phyloP scores from a whole-genome alignment of 2,888 invertebrate genomes.

The Biston stratarius region DNA sequence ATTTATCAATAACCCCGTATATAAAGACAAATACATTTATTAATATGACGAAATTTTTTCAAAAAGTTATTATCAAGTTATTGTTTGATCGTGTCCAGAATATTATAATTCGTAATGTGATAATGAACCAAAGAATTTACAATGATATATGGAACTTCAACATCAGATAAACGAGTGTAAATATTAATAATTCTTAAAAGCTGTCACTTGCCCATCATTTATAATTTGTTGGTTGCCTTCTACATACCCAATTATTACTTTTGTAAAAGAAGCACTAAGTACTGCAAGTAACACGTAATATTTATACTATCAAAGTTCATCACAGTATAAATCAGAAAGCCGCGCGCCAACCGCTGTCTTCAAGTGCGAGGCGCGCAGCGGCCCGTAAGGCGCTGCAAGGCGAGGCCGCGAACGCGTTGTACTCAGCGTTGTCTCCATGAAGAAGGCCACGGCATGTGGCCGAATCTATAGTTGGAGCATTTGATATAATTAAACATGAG shows the following conservation, averaged over 20 bases:
- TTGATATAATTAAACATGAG: too few relatives aligned
- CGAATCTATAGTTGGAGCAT: too few relatives aligned
- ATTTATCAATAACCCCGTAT: too few relatives aligned
- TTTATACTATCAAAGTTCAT: neutral
- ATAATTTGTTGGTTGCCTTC: neutral
- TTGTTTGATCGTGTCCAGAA: neutral
- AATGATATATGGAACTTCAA: neutral
- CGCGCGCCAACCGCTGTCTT: too few relatives aligned
- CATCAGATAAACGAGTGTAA: too few relatives aligned
- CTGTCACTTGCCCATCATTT: neutral
- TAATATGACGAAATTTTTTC: neutral
- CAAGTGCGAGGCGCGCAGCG: too few relatives aligned
- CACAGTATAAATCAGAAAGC: too few relatives aligned
- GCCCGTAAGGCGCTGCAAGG: too few relatives aligned
- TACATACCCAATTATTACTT: neutral
- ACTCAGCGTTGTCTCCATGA: too few relatives aligned
- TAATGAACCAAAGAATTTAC: slow-evolving; percentile 5
- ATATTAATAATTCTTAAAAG: neutral
- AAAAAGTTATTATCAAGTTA: neutral
- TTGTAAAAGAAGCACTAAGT: neutral
- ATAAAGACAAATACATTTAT: too few relatives aligned
- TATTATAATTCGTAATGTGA: slow-evolving; percentile 3
- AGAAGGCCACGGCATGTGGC: too few relatives aligned
- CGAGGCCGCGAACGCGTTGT: too few relatives aligned
- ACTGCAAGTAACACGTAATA: neutral